These are phyloP conservation scores for Melanaphis sacchari DNA, from an alignment of 1,140 invertebrate species.

Conservation along the genomic window DNA sequence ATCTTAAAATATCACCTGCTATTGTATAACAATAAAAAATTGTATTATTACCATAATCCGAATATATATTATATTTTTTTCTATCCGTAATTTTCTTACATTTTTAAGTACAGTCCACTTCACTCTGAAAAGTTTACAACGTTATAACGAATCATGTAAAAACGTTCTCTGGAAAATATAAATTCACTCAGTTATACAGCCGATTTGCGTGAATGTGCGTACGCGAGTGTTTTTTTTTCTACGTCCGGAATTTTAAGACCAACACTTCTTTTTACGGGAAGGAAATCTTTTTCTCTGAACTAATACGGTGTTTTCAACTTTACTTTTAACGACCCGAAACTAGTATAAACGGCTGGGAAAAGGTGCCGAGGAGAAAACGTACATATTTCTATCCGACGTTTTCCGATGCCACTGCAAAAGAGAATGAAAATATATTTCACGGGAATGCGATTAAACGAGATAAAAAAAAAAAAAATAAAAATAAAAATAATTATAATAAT, in stretches of 20 bases:
- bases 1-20: too few species aligned
- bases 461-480: neutral
- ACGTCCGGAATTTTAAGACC: too few species aligned
- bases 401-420: neutral
- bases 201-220: too few species aligned
- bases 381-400: neutral
- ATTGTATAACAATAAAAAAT: too few species aligned
- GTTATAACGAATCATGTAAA: neutral
- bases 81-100: neutral
- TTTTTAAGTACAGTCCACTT: neutral
- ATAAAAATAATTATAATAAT: neutral
- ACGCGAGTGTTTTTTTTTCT: neutral
- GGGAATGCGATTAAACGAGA: neutral
- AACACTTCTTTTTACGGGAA: too few species aligned
- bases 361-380: neutral
- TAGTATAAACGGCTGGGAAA: neutral
- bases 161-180: neutral
- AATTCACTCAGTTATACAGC: neutral
- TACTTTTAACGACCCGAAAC: neutral
- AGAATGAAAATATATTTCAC: neutral
- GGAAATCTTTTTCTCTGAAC: neutral
- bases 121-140: neutral
- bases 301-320: conserved; percentile 16
- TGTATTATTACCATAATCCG: too few species aligned
- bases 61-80: too few species aligned